Base-by-base conservation (phyloP, 2,797 vertebrate genomes). In the Apogon hyalosoma region DNA sequence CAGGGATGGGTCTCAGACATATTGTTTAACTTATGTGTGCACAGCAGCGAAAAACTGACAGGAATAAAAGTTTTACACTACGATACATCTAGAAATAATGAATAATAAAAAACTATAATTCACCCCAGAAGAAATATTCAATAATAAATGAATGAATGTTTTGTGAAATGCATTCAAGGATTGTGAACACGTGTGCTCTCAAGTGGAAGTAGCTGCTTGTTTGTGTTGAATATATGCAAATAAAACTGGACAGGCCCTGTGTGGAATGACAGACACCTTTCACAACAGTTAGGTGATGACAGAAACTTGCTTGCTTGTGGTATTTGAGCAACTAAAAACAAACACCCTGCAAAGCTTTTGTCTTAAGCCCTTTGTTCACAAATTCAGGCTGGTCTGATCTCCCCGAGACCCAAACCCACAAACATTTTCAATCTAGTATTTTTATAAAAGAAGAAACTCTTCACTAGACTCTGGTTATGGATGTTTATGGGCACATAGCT, bases 151-250 rank as follows among this genome's bases (percentile, higher is more conserved):
- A n/a, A 11, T 16, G 10, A 28, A n/a, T 49, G 16, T 55, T 61
- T 12, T 54, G 21, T 51, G 7, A 12, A 50, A 16, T 9, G 10
- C 40, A 45, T 46, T 24, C 28, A 36, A 52, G 40, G 45, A n/a
- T 24, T 59, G 39, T 13, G 15, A 14, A 50, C 4, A 21, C 0
- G 11, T 53, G 11, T n/a, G 11, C 3, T 36, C 28, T 8, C 7
- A 10, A 36, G 0, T 13, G 8, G 21, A 69, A 42, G 14, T 11
- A 55, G 12, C 11, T 9, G 45, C 15, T 36, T 14, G 18, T n/a
- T n/a, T 6, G 15, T 47, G 7, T 12, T 36, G n/a, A 1, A 50
- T 11, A 55, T 57, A 53, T 57, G 47, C 31, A 78, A 75, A 75
- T 65, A 41, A 33, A 61, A 52, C 51, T 39, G 31, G 51, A 54